Percentiles rank a stretch among this genome's conserved stretches.
Evolutionary conservation across 2,797 vertebrate species (phyloP).

Genomic region (Euthynnus affinis): DNA sequence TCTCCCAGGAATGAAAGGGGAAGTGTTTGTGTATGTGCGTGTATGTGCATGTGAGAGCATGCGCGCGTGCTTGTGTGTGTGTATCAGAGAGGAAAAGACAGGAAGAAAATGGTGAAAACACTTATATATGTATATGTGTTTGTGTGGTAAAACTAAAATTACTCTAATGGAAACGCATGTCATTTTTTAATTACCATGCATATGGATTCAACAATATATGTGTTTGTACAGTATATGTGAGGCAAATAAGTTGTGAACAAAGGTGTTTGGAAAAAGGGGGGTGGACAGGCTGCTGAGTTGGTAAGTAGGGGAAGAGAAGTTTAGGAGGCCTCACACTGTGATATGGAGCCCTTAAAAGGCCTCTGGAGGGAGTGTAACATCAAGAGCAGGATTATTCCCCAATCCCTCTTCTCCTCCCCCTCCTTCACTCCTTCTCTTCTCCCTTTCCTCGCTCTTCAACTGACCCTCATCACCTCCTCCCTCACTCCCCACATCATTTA

Average conservation of each 20-base stretch:
- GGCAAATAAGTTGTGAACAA: constrained; percentile 55
- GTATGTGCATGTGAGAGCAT: constrained; percentile 17
- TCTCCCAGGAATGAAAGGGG: constrained; percentile 79
- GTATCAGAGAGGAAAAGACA: constrained; percentile 5
- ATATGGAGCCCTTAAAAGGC: constrained; percentile 90
- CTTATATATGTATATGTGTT: background rate
- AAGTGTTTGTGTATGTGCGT: constrained; percentile 60
- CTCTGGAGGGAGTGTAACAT: constrained; percentile 92
- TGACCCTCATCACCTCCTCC: constrained; percentile 77
- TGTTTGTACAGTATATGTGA: constrained; percentile 57
- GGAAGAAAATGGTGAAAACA: background rate
- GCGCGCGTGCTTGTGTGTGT: constrained; percentile 3
- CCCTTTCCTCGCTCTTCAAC: constrained; percentile 73
- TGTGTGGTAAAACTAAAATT: background rate
- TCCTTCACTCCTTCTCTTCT: constrained; percentile 60
- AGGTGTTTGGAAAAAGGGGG: constrained; percentile 62
- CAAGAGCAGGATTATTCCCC: constrained; percentile 91
- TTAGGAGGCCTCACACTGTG: constrained; percentile 85
- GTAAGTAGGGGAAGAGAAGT: constrained; percentile 85
- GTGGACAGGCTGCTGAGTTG: constrained; percentile 76
- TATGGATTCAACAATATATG: constrained; percentile 14
- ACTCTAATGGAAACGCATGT: background rate
- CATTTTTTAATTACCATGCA: constrained; percentile 34
- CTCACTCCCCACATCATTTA: constrained; percentile 88
- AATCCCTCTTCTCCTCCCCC: constrained; percentile 80